Conservation (phyloP, 2,797 vertebrate species). For the Pseudochirops corinnae region DNA sequence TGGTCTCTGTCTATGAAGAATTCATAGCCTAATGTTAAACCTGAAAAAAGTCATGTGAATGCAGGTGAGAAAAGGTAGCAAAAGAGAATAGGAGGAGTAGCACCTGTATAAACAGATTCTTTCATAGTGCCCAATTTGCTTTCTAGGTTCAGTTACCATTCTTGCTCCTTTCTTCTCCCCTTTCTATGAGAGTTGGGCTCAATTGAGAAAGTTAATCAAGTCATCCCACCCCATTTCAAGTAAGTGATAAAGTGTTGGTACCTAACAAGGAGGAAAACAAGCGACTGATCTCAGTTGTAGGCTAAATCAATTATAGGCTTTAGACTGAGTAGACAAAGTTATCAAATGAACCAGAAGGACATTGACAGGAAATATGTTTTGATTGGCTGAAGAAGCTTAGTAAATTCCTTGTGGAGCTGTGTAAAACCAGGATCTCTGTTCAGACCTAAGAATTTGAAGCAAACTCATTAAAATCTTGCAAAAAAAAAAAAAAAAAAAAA, state of each 20-base stretch:
- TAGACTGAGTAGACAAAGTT: not conserved
- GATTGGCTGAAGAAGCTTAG: too few relatives aligned
- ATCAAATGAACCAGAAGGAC: not conserved
- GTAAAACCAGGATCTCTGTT: too few relatives aligned
- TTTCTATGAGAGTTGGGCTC: not conserved
- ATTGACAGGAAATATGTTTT: not conserved
- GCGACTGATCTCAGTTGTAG: not conserved
- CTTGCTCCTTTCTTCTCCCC: not conserved
- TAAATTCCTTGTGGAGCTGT: too few relatives aligned
- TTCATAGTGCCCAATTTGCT: not conserved
- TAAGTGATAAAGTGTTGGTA: not conserved
- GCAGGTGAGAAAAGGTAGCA: not conserved
- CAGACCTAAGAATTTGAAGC: too few relatives aligned
- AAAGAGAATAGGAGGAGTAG: not conserved
- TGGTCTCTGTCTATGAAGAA: not conserved
- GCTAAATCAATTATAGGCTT: not conserved
- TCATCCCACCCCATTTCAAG: not conserved
- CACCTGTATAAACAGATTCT: not conserved
- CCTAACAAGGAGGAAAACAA: not conserved
- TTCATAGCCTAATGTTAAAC: not conserved
- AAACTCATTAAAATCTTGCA: too few relatives aligned
- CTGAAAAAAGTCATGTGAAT: not conserved
- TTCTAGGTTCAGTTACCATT: not conserved
- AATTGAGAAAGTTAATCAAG: not conserved
- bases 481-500: too few relatives aligned